Evolutionary conservation across 2,113 vertebrate genomes (phyloP).

Genomic region (Brachypteracias leptosomus): DNA sequence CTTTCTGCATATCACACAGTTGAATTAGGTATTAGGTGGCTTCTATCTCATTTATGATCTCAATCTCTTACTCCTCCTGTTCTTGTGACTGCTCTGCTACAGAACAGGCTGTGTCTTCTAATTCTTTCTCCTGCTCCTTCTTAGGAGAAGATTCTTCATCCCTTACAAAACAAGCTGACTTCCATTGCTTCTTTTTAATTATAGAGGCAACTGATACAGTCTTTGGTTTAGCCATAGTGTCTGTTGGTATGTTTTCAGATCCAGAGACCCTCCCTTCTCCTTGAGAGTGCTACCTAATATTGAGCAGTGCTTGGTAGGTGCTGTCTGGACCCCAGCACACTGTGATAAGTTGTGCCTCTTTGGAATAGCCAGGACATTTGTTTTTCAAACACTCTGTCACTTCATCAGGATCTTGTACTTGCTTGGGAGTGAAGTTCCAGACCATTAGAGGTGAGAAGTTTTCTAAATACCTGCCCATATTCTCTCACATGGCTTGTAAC

Average conservation of each 20-base stretch:
- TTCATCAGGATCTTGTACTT: not conserved
- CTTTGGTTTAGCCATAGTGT: not conserved
- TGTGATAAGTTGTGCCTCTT: not conserved
- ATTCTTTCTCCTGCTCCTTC: not conserved
- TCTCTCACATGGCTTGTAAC: not conserved
- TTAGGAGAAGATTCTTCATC: not conserved
- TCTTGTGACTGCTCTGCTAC: not conserved
- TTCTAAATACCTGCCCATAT: not conserved
- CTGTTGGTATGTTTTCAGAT: not conserved
- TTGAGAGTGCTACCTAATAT: not conserved
- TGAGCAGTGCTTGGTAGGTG: not conserved
- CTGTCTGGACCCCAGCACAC: not conserved
- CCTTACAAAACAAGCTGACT: not conserved
- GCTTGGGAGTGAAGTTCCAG: not conserved
- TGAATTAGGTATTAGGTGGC: not conserved
- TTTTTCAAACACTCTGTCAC: not conserved
- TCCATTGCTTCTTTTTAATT: not conserved
- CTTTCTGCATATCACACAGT: not conserved
- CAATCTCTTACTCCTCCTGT: not conserved
- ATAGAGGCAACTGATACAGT: not conserved
- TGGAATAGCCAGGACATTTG: not conserved
- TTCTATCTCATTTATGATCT: not conserved
- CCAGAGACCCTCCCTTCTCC: not conserved
- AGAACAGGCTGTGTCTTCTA: not conserved
- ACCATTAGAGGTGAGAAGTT: not conserved